A percentile compares a stretch with the other conserved stretches of the same genome.
phyloP scores from a whole-genome alignment of 2,888 invertebrate genomes.

The Ganaspis brasiliensis region DNA sequence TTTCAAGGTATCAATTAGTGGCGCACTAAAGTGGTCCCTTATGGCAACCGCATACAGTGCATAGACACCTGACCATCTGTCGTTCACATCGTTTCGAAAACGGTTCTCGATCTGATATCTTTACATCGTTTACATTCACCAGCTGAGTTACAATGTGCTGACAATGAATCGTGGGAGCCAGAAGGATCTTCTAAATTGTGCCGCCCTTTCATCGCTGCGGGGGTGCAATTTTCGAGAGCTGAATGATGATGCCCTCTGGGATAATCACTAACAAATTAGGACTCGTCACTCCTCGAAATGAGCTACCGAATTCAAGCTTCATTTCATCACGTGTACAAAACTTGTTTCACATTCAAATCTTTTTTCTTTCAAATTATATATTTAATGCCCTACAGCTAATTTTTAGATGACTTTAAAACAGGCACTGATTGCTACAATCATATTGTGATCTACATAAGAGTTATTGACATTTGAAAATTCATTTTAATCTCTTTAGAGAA shows the following conservation, averaged over 20 bases:
- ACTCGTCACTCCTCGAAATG: conserved; percentile 26
- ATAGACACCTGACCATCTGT: conserved; percentile 64
- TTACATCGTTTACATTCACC: conserved; percentile 38
- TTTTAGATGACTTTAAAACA: no score
- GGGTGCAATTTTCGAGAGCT: conserved; percentile 26
- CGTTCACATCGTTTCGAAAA: conserved; percentile 40
- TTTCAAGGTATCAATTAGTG: conserved; percentile 58
- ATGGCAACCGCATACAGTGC: conserved; percentile 37
- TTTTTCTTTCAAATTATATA: no score
- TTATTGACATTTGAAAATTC: no score
- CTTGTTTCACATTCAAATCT: neutral
- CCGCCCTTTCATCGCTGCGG: conserved; percentile 34
- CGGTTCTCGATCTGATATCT: conserved; percentile 33
- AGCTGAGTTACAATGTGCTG: conserved; percentile 43
- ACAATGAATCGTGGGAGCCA: conserved; percentile 31
- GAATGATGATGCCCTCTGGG: conserved; percentile 1
- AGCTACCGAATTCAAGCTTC: conserved; percentile 30
- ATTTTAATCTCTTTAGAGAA: no score
- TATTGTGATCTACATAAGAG: no score
- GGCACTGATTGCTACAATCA: no score
- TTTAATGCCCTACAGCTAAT: no score
- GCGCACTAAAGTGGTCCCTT: conserved; percentile 53
- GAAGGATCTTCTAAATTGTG: conserved; percentile 14
- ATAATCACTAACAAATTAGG: conserved; percentile 36
- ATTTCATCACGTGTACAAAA: neutral